phyloP scores from a whole-genome alignment of 2,113 vertebrate species.

The Pseudorhombus dupliciocellatus region DNA sequence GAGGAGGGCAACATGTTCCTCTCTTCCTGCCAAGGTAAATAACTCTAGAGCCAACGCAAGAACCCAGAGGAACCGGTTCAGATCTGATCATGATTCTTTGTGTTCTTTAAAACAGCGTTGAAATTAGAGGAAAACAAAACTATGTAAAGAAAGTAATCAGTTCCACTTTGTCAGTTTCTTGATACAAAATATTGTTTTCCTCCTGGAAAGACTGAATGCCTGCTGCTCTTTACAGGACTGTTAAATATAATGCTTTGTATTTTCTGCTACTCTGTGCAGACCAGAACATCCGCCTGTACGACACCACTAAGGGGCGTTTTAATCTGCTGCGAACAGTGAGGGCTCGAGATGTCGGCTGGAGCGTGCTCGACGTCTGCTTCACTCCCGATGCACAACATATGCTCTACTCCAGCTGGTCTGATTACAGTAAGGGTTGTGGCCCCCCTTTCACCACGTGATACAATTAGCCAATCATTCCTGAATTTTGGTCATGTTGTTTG shows the following conservation, averaged over 20 bases:
- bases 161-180: neutral
- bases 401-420: conserved; percentile 95
- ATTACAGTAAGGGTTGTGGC: conserved; percentile 83
- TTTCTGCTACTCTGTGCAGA: conserved; percentile 72
- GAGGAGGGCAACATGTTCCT: conserved; percentile 89
- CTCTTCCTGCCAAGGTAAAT: conserved; percentile 91
- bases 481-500: neutral
- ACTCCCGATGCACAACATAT: conserved; percentile 87
- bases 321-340: conserved; percentile 85
- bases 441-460: neutral
- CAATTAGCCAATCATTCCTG: neutral
- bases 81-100: conserved; percentile 17
- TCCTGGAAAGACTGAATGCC: too few species aligned
- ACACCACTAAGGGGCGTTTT: conserved; percentile 86
- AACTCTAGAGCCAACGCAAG: conserved; percentile 26
- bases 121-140: neutral
- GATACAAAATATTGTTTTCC: neutral
- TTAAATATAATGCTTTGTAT: neutral
- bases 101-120: conserved; percentile 18
- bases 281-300: conserved; percentile 90
- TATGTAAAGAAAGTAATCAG: neutral
- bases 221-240: neutral
- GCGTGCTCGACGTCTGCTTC: conserved; percentile 91
- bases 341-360: conserved; percentile 93
- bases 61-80: conserved; percentile 29